These are phyloP conservation scores for Mantis religiosa DNA, from an alignment of 2,888 invertebrate genomes.

Conservation along the genomic window DNA sequence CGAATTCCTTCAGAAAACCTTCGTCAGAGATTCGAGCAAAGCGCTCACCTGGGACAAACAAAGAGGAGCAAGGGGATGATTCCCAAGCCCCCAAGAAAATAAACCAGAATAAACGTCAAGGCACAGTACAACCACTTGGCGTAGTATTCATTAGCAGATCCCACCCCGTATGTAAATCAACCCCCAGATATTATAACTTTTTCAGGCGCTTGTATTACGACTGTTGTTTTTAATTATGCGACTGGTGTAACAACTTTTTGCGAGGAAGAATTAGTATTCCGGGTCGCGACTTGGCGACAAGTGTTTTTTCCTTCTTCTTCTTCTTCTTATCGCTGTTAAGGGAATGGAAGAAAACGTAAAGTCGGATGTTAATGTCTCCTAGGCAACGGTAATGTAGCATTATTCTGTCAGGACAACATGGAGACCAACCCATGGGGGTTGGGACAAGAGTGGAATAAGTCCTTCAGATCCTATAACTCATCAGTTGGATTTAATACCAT, in stretches of 20 bases:
- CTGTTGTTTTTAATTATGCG: constrained; percentile 25
- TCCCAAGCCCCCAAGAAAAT: not conserved
- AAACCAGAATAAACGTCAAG: constrained; percentile 11
- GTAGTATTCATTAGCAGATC: constrained; percentile 1
- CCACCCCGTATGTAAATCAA: not conserved
- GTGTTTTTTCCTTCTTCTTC: constrained; percentile 41
- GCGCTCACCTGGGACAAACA: not conserved
- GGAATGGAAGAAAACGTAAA: constrained; percentile 17
- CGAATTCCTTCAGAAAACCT: too few relatives aligned
- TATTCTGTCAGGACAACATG: constrained; percentile 5
- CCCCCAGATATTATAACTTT: constrained; percentile 1
- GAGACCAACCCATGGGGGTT: not conserved
- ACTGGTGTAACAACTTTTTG: not conserved
- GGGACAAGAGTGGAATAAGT: not conserved
- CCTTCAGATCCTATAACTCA: too few relatives aligned
- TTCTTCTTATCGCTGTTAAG: constrained; percentile 12
- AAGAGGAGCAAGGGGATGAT: not conserved
- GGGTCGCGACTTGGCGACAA: constrained; percentile 44
- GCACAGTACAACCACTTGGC: not conserved
- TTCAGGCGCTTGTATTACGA: constrained; percentile 16
- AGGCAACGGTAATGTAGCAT: constrained; percentile 9
- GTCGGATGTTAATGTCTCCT: constrained; percentile 11
- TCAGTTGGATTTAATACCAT: too few relatives aligned
- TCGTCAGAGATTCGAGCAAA: not conserved
- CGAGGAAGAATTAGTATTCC: constrained; percentile 39